Base-by-base conservation (phyloP, 2,797 vertebrate genomes). In the Syncerus caffer region DNA sequence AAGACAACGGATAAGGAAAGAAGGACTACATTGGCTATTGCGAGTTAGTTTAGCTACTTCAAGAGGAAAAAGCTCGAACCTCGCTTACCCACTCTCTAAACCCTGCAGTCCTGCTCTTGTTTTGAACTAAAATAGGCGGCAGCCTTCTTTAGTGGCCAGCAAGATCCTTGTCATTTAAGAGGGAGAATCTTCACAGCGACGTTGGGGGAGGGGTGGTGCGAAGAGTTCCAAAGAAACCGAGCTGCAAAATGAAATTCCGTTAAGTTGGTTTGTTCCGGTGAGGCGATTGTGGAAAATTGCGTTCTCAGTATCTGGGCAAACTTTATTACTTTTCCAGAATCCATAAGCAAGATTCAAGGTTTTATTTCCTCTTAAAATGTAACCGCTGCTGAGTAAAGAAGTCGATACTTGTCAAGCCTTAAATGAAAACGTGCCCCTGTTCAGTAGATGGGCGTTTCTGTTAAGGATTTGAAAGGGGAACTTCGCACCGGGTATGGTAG, bases 91-190 rank as follows among this genome's bases (percentile, higher is more conserved):
- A 7, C 23, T 42, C 55, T 64, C 8, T 15, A 51, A 89, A 47
- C 60, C 34, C 27, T 25, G 45, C 38, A 27, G 14, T 87, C 71
- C 60, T 29, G 50, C 67, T 60, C 58, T 95, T 80, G 57, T 94
- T 97, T 96, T 96, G 92, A 93, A 96, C 96, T 25, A 85, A 96
- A 97, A 95, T 95, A 51, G 29, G 13, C 78, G 93, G 45, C 50
- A 96, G 38, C 50, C 85, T 87, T 71, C 82, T 90, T 96, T 93
- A 78, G 64, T 94, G 84, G 64, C 50, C 89, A 38, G 76, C 34
- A 21, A 64, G n/a, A 67, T 89, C 79, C 78, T 89, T 80, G 90
- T 79, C 85, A 55, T 62, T 87, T 90, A 86, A 86, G 89, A 78
- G 58, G 19, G 29, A 83, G 78, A 96, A 86, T 71, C 78, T 92